Evolutionary conservation across 2,797 vertebrate genomes (phyloP).

Genomic region (Alectoris magna): DNA sequence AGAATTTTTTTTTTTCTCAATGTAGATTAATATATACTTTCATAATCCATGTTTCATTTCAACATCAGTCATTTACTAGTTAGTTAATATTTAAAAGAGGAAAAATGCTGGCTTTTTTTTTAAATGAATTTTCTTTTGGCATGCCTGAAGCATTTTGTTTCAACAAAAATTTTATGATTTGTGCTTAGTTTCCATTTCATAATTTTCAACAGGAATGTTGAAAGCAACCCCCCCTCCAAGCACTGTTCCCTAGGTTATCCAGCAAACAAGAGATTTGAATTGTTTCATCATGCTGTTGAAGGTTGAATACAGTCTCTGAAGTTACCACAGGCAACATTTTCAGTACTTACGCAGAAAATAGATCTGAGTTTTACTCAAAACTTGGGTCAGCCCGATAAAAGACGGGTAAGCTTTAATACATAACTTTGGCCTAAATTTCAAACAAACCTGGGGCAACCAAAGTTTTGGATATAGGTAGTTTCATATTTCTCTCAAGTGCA

Average conservation of each 20-base stretch:
- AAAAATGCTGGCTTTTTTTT: background rate
- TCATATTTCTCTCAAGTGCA: slow-evolving; percentile 34
- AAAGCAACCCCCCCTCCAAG: background rate
- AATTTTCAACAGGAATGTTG: slow-evolving; percentile 15
- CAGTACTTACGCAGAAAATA: background rate
- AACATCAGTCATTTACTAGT: background rate
- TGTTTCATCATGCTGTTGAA: background rate
- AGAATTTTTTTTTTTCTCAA: background rate
- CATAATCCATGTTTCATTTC: background rate
- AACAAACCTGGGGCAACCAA: slow-evolving; percentile 22
- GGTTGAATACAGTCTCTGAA: background rate
- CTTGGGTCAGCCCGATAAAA: slow-evolving; percentile 50
- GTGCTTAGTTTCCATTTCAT: background rate
- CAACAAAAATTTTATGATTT: background rate
- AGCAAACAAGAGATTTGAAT: background rate
- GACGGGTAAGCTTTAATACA: slow-evolving; percentile 40
- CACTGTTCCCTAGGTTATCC: background rate
- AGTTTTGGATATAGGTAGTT: slow-evolving; percentile 51
- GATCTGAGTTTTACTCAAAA: slow-evolving; percentile 36
- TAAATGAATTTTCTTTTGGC: background rate
- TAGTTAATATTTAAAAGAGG: background rate
- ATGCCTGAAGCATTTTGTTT: background rate
- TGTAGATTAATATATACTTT: background rate
- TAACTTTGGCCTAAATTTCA: slow-evolving; percentile 54
- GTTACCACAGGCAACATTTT: background rate